These are phyloP conservation scores for Pandemis cinnamomeana DNA, from an alignment of 2,888 invertebrate genomes.

Conservation along the genomic window DNA sequence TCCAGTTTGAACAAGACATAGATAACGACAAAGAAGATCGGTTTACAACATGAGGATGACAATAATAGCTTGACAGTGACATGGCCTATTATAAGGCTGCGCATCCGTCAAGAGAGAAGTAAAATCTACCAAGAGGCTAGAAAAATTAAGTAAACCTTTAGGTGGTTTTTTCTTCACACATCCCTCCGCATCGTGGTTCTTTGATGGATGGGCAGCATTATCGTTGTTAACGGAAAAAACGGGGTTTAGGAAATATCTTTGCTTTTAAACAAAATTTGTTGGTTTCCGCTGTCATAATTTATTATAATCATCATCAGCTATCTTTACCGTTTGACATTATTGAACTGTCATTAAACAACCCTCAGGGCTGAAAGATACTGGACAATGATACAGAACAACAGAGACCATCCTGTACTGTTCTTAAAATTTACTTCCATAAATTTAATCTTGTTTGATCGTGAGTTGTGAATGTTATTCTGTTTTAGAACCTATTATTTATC, in stretches of 20 bases:
- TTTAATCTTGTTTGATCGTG: neutral
- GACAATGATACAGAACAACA: too few species aligned
- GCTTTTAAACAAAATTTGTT: neutral
- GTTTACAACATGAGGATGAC: neutral
- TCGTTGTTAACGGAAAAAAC: neutral
- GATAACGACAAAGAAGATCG: neutral
- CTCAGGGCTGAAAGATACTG: too few species aligned
- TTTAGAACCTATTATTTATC: constrained; percentile 14
- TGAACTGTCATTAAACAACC: too few species aligned
- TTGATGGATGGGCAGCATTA: too few species aligned
- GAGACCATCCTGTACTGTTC: too few species aligned
- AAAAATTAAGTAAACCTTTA: too few species aligned
- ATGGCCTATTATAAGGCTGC: neutral
- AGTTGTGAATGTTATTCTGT: constrained; percentile 1
- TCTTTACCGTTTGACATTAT: too few species aligned
- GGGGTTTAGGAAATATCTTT: constrained; percentile 2
- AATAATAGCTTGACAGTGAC: neutral
- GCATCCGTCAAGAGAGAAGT: too few species aligned
- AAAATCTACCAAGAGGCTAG: too few species aligned
- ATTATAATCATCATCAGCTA: neutral
- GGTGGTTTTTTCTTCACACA: too few species aligned
- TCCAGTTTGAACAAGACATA: neutral
- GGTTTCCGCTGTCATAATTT: neutral
- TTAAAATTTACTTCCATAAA: neutral
- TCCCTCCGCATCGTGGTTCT: too few species aligned